phyloP scores from a whole-genome alignment of 2,888 invertebrate species.

The Orthosia cruda region DNA sequence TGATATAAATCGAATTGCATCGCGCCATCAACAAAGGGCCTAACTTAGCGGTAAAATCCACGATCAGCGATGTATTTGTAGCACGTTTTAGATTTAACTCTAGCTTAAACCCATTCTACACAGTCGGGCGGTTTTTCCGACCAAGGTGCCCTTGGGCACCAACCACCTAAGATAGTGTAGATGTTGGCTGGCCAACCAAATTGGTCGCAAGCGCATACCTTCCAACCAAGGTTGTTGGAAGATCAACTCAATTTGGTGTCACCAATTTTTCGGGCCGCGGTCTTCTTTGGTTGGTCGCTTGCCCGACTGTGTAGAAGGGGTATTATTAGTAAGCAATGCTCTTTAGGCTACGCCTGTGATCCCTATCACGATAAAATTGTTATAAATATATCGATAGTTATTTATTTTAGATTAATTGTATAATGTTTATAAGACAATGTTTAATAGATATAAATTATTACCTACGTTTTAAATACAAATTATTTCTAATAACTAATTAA shows the following conservation, averaged over 20 bases:
- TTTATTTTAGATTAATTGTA: conserved; percentile 56
- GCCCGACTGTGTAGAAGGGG: too few relatives aligned
- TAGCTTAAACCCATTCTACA: conserved; percentile 29
- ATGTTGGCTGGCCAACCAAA: too few relatives aligned
- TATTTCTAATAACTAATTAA: conserved; percentile 31
- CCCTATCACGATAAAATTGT: conserved; percentile 81
- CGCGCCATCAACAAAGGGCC: too few relatives aligned
- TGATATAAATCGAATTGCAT: too few relatives aligned
- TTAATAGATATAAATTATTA: conserved; percentile 13
- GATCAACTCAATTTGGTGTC: too few relatives aligned
- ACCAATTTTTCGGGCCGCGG: too few relatives aligned
- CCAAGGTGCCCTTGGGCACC: too few relatives aligned
- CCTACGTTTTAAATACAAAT: conserved; percentile 36
- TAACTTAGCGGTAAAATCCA: conserved; percentile 1
- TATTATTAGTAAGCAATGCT: conserved; percentile 75
- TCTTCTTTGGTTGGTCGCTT: too few relatives aligned
- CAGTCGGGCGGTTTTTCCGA: too few relatives aligned
- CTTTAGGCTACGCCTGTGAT: conserved; percentile 91
- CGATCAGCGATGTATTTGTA: conserved; percentile 17
- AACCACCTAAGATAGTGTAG: too few relatives aligned
- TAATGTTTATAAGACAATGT: conserved; percentile 15
- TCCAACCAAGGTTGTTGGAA: too few relatives aligned
- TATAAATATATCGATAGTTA: conserved; percentile 63
- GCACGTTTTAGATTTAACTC: conserved; percentile 46
- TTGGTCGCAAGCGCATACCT: too few relatives aligned